Base-by-base conservation (phyloP, 1,140 invertebrate species). In the Pogonognathellus flavescens region DNA sequence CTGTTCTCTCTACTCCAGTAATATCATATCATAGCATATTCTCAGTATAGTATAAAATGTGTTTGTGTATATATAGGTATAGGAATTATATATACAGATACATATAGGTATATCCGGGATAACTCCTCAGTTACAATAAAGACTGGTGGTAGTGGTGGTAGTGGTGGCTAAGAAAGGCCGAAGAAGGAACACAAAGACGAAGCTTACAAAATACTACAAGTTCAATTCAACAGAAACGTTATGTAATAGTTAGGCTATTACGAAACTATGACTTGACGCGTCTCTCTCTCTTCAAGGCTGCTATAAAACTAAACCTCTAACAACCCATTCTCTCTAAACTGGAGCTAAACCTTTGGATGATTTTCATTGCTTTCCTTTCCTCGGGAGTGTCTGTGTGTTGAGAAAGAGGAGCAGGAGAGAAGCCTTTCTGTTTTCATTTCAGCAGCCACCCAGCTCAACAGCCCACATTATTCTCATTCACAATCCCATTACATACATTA, bases 401-500 rank as follows among this genome's bases (percentile, higher is more conserved):
- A 41, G 31, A 41, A 41, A 41, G 31, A 41, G 31, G 53, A 11
- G 16, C 53, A 2, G 2, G 10, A 9, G 9, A 66, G 62, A 9
- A 66, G 31, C 70, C 70, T 16, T 72, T 11, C 70, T 76, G 53
- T 57, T 57, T 57, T 57, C 14, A 50, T 76, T 50, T 76, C 41
- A 76, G 49, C 14, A 76, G 25, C 16, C 70, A 49, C 14, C 41
- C 70, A 9, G 31, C 70, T 76, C 41, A 76, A 76, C 70, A 76
- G 41, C 8, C 14, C 70, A 50, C 41, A 76, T 76, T 76, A 76
- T n/a, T 49, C 41, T 76, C 70, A 76, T 76, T 76, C 70, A 76
- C 70, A 76, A 76, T 76, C 70, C 70, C 70, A 76, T 76, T 76
- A 76, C 70, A 76, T 76, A 76, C 31, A 76, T 76, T 76, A 76